A percentile compares a stretch with the other conserved stretches of the same genome.
Conservation (phyloP, 2,797 vertebrate genomes). For the Ambastaia sidthimunki region DNA sequence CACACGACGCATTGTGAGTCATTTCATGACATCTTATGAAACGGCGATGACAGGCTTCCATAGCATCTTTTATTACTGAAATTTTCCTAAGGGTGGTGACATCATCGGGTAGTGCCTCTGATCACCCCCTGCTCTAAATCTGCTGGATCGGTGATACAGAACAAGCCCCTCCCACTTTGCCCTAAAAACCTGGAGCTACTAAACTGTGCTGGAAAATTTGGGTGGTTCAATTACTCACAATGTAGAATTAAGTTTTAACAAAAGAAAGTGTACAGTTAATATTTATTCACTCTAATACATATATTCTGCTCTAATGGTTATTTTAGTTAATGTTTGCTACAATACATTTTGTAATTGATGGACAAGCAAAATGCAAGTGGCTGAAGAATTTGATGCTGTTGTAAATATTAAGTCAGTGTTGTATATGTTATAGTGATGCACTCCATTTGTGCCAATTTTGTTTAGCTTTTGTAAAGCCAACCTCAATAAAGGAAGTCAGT, state of each 20-base stretch:
- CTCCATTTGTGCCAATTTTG: background rate
- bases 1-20: slow-evolving; percentile 58
- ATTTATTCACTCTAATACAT: background rate
- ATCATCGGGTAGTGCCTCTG: slow-evolving; percentile 71
- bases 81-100: slow-evolving; percentile 74
- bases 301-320: too few species aligned
- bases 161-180: slow-evolving; percentile 59
- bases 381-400: background rate
- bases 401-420: background rate
- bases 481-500: slow-evolving; percentile 16
- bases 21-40: slow-evolving; percentile 67
- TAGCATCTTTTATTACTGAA: slow-evolving; percentile 74
- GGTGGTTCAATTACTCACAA: background rate
- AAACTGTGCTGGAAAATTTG: slow-evolving; percentile 13
- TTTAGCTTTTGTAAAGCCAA: slow-evolving; percentile 16
- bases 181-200: slow-evolving; percentile 9
- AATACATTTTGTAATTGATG: background rate
- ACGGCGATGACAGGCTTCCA: slow-evolving; percentile 68
- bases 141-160: slow-evolving; percentile 52
- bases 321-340: background rate
- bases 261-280: background rate
- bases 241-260: background rate
- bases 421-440: background rate
- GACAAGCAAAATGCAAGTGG: background rate
- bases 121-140: slow-evolving; percentile 28